Base-by-base conservation (phyloP, 2,113 vertebrate genomes). In the Pholis gunnellus region DNA sequence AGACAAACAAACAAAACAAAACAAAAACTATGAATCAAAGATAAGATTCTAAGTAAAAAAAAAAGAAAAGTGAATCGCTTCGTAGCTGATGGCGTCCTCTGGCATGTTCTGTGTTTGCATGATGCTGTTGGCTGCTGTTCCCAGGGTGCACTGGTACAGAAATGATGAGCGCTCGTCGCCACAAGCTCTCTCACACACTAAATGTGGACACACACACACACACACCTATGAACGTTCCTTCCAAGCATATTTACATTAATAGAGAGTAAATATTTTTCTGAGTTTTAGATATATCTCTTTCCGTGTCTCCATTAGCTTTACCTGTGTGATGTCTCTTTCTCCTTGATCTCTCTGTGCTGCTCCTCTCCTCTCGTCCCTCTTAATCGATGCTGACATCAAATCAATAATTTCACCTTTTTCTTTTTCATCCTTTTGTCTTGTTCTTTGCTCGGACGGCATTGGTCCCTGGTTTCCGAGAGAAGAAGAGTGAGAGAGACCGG, bases 301-400 rank as follows among this genome's bases (percentile, higher is more conserved):
- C 25, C n/a, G 64, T 22, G n/a, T 82, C 0, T 78, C 50, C 64
- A 60, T 70, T 60, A 10, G 63, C 34, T 46, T 75, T 44, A 79
- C 59, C 56, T 75, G 1, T 44, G 56, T 48, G 46, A 72, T 31
- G 48, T 52, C 50, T 61, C 31, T 71, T 22, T 65, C 54, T 72
- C 20, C 31, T 66, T 36, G 44, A 52, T 72, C 75, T 75, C 66
- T 82, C 63, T 48, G 13, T 63, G 69, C 76, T 57, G 25, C 72
- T 65, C 42, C 71, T 86, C 44, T 85, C 63, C 78, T 50, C 82
- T 78, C 25, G 11, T 20, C 56, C 36, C 25, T 68, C 85, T 95
- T 95, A 94, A 94, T 91, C 88, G 81, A 79, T 25, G 72, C 75
- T 90, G 94, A 94, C 94, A 94, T 85, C 59, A 90, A 94, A 94